Evolutionary conservation across 2,797 vertebrate genomes (phyloP).

Genomic region (Lacerta bilineata): DNA sequence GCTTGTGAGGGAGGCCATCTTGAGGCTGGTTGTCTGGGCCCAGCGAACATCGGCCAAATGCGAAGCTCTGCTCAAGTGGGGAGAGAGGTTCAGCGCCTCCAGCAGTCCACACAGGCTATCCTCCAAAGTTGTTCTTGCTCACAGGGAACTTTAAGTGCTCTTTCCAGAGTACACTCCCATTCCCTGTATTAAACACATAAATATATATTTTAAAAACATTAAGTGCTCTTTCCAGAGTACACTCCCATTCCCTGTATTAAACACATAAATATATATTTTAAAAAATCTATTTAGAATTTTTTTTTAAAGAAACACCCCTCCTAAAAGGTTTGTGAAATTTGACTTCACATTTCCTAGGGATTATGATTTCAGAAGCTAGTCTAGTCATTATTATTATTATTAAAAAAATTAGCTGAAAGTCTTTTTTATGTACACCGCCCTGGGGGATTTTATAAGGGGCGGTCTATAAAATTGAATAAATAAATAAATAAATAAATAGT

Average conservation of each 20-base stretch:
- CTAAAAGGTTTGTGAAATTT: not conserved
- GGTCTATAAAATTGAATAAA: not conserved
- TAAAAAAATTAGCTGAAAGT: no score
- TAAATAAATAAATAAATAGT: no score
- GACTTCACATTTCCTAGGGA: not conserved
- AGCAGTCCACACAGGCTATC: constrained; percentile 25
- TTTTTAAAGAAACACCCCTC: not conserved
- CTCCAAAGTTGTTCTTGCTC: constrained; percentile 29
- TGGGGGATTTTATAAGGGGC: not conserved
- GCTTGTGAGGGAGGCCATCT: constrained; percentile 64
- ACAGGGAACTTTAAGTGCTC: not conserved
- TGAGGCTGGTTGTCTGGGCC: constrained; percentile 6
- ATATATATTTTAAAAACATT: not conserved
- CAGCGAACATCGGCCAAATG: not conserved
- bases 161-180: constrained; percentile 16
- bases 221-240: not conserved
- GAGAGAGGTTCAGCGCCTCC: constrained; percentile 30
- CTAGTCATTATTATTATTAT: no score
- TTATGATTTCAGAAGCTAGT: not conserved
- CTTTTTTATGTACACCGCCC: no score
- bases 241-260: not conserved
- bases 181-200: not conserved
- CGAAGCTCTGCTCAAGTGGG: fast-evolving
- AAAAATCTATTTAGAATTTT: not conserved
- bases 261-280: not conserved